phyloP scores from a whole-genome alignment of 2,113 vertebrate genomes.

The Proteles cristata region DNA sequence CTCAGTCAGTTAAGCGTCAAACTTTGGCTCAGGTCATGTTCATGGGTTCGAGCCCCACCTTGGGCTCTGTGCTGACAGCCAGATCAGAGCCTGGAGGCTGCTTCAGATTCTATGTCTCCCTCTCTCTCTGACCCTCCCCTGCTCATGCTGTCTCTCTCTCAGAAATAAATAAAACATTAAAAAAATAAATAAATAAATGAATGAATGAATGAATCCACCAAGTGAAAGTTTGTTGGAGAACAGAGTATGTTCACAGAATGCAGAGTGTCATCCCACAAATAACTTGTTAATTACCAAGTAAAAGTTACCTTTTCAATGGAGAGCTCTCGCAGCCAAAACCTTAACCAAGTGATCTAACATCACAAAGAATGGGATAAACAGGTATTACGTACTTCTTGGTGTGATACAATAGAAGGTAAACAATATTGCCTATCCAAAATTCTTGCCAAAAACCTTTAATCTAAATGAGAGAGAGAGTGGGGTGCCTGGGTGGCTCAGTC shows the following conservation, averaged over 20 bases:
- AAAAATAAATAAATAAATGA: too few relatives aligned
- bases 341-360: not conserved
- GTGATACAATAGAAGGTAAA: not conserved
- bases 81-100: too few relatives aligned
- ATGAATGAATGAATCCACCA: not conserved
- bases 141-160: too few relatives aligned
- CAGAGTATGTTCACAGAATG: not conserved
- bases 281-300: not conserved
- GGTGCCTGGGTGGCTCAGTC: too few relatives aligned
- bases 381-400: not conserved
- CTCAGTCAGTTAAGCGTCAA: too few relatives aligned
- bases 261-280: not conserved
- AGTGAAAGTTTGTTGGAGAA: not conserved
- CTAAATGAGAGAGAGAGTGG: not conserved
- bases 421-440: not conserved
- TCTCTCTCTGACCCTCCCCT: too few relatives aligned
- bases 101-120: too few relatives aligned
- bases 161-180: too few relatives aligned
- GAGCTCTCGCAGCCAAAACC: not conserved
- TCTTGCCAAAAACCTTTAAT: not conserved
- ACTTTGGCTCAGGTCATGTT: too few relatives aligned
- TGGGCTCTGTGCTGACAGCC: too few relatives aligned
- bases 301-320: not conserved
- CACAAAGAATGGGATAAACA: not conserved
- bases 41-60: too few relatives aligned